Base-by-base conservation (phyloP, 2,888 invertebrate species). In the Polyommatus icarus region DNA sequence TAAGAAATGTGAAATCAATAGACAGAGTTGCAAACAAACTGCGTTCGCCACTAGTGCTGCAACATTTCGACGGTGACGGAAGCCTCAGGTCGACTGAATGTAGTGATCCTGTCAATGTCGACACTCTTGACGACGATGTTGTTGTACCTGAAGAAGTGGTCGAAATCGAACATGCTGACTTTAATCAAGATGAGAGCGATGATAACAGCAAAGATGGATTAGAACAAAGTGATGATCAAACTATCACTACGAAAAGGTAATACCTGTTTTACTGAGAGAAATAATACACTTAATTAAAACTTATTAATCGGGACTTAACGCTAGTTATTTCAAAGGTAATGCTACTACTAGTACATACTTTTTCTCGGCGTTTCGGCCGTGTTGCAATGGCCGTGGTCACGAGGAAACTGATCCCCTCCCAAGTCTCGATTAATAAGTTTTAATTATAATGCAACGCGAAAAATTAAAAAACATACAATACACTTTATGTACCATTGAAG, bases 1-100 rank as follows among this genome's bases (percentile, higher is more conserved):
- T 54, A 8, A 75, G 75, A 29, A 54, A 75, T 15, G 54, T 75
- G 15, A 75, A 75, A 46, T 75, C 75, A 24, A 75, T 75, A 46
- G 50, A 75, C 75, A 75, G 75, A 50, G 29, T 75, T 4, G 12
- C 20, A 8, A 75, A 54, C 75, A 24, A 50, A 24, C 75, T 75
- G 4, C 54, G 24, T 15, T 75, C 75, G 5, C 24, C 24, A 8
- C 75, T 75, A 18, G 50, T 50, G 24, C 2, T 46, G 75, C 12
- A 54, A 15, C 50, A 75, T 46, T 50, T 75, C 8, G 46, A 75
- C 50, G 12, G 50, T 3, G 50, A 75, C 15, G 75, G 50, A 50
- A 75, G 54, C 12, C 18, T 20, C 50, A 18, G 15, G 24, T 29
- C 73, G 20, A 46, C 73, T 50, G 18, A 50, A 12, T 20, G 12